Conservation (phyloP, 2,113 vertebrate genomes). For the Ariopsis seemanni region DNA sequence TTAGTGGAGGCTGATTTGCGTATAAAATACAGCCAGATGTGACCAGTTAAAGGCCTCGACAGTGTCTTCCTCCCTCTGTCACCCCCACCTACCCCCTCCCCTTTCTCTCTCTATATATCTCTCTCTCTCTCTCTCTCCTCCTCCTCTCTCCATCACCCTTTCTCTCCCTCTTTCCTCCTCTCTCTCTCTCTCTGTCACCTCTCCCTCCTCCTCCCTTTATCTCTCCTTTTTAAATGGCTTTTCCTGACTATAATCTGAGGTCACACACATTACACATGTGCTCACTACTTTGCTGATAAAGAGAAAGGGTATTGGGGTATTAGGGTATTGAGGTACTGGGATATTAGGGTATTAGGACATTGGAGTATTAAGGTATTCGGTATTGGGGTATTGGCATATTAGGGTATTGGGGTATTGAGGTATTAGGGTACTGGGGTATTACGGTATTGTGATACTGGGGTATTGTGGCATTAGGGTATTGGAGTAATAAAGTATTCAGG, state of each 20-base stretch:
- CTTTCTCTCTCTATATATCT: slow-evolving; percentile 17
- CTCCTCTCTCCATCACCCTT: slow-evolving; percentile 7
- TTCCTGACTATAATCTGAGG: slow-evolving; percentile 58
- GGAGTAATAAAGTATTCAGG: too few species aligned
- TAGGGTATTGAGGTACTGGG: too few species aligned
- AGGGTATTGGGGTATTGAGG: too few species aligned
- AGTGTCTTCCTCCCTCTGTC: slow-evolving; percentile 23
- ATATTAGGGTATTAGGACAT: too few species aligned
- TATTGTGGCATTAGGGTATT: too few species aligned
- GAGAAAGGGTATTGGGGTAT: slow-evolving; percentile 21
- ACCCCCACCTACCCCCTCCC: not conserved
- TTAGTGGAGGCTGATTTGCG: slow-evolving; percentile 74
- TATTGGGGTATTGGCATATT: too few species aligned
- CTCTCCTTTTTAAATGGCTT: slow-evolving; percentile 32
- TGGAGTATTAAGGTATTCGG: too few species aligned
- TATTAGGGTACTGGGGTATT: too few species aligned
- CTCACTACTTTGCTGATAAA: not conserved
- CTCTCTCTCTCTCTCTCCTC: slow-evolving; percentile 25
- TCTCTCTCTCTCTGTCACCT: not conserved
- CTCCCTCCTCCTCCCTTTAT: not conserved
- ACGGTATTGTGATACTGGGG: too few species aligned
- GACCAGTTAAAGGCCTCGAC: slow-evolving; percentile 60
- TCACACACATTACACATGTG: slow-evolving; percentile 18
- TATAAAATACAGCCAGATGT: slow-evolving; percentile 76
- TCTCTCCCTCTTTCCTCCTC: not conserved